Percentiles rank a stretch among this genome's conserved stretches.
Conservation (phyloP, 2,113 vertebrate species). For the Corvus moneduloides region DNA sequence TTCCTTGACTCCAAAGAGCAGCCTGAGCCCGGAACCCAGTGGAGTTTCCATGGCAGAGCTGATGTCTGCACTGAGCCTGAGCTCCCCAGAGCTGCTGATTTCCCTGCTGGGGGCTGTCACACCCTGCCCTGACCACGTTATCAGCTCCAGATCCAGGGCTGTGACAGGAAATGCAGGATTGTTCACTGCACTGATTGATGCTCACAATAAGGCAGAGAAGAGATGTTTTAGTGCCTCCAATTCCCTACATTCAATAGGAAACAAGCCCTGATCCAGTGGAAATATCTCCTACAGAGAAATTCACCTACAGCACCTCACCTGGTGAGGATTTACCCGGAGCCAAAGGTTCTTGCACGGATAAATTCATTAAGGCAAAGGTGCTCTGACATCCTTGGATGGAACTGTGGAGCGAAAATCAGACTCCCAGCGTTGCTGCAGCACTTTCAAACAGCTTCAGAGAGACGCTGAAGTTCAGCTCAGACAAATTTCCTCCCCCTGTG, state of each 20-base stretch:
- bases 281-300: fast-evolving
- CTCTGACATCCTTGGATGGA: background rate
- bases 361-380: background rate
- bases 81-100: background rate
- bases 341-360: background rate
- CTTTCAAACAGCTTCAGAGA: background rate
- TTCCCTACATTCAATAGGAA: fast-evolving
- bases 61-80: background rate
- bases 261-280: background rate
- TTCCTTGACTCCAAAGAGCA: background rate
- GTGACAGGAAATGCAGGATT: background rate
- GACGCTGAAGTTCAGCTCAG: background rate
- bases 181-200: background rate
- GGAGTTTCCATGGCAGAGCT: background rate
- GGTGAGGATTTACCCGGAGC: background rate
- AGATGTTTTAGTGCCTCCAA: background rate
- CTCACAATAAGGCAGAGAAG: background rate
- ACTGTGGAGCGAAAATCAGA: background rate
- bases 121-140: background rate
- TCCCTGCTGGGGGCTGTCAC: background rate
- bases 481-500: background rate
- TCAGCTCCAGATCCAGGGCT: no score
- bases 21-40: background rate
- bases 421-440: background rate
- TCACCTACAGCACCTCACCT: background rate